These are phyloP conservation scores for Philopotamus ludificatus DNA, from an alignment of 1,140 invertebrate species.

Conservation along the genomic window DNA sequence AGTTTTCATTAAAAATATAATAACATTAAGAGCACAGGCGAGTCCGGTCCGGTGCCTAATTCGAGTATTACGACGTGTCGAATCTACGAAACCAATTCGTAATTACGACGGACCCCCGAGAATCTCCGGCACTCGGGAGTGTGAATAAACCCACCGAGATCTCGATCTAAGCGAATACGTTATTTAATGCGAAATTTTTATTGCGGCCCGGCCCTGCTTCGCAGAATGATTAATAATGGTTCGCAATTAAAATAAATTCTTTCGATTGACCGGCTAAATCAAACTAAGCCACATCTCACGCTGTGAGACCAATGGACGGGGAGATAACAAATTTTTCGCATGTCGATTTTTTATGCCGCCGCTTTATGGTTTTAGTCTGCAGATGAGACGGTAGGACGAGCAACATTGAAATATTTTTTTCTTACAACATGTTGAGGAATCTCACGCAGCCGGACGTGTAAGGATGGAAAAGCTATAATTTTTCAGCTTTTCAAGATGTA, in stretches of 20 bases:
- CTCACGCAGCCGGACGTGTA: too few relatives aligned
- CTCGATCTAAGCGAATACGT: background rate
- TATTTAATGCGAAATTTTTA: background rate
- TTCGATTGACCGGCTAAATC: background rate
- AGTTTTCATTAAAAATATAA: too few relatives aligned
- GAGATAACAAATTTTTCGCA: background rate
- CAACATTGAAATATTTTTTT: background rate
- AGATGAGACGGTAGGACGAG: background rate
- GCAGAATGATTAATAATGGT: background rate
- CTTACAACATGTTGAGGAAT: background rate
- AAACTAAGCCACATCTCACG: background rate
- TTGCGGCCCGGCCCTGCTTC: background rate
- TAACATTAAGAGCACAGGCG: too few relatives aligned
- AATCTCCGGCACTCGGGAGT: too few relatives aligned
- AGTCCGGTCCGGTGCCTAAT: background rate
- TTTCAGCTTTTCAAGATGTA: background rate
- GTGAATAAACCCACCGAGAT: too few relatives aligned
- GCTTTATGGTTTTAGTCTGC: background rate
- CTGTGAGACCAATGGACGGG: background rate
- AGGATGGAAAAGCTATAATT: background rate
- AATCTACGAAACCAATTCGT: slow-evolving; percentile 23
- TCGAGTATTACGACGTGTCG: background rate
- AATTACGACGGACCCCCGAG: slow-evolving; percentile 9
- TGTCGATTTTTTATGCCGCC: background rate
- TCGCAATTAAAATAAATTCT: background rate